Percentiles rank a stretch among this genome's conserved stretches.
Evolutionary conservation across 1,140 invertebrate genomes (phyloP).

Genomic region (Paraescarpia echinospica): DNA sequence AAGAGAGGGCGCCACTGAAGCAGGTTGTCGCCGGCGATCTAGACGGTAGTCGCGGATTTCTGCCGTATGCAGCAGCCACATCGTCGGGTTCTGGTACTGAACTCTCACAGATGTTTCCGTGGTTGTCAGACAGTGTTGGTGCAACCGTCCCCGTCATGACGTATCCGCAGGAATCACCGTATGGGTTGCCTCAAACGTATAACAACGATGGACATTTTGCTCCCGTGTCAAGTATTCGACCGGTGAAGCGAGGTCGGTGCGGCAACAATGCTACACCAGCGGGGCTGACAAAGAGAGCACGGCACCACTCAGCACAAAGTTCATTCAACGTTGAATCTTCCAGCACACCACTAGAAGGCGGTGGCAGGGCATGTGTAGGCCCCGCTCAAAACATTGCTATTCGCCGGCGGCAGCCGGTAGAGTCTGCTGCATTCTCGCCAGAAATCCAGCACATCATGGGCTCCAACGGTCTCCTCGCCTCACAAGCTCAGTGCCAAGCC

Average conservation of each 20-base stretch:
- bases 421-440: not conserved
- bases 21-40: not conserved
- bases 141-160: not conserved
- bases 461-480: not conserved
- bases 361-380: not conserved
- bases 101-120: not conserved
- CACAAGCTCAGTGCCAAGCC: not conserved
- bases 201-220: not conserved
- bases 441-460: slow-evolving; percentile 19
- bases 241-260: slow-evolving; percentile 9
- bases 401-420: not conserved
- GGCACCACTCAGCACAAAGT: slow-evolving; percentile 15
- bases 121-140: not conserved
- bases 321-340: not conserved
- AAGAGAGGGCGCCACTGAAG: not conserved
- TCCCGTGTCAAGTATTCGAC: slow-evolving; percentile 15
- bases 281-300: not conserved
- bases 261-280: not conserved
- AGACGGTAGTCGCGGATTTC: not conserved
- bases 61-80: not conserved
- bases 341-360: not conserved
- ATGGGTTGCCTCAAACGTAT: not conserved
- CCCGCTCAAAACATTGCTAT: not conserved
- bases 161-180: not conserved
- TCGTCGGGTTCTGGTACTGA: not conserved